Percentiles rank a stretch among this genome's conserved stretches.
Conservation (phyloP, 2,797 vertebrate genomes). For the Danionella dracula region DNA sequence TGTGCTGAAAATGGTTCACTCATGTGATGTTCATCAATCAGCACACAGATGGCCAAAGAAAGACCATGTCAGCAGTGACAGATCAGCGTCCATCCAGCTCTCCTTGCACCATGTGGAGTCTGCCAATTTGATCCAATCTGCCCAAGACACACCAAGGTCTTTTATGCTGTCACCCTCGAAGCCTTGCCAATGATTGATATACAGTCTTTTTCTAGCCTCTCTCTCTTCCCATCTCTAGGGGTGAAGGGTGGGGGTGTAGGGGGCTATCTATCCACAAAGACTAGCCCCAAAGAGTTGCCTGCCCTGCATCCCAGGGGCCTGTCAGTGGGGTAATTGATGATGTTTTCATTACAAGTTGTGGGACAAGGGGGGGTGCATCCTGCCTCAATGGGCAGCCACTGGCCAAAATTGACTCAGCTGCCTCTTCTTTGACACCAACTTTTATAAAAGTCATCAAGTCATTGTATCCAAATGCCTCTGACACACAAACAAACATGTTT, state of each 20-base stretch:
- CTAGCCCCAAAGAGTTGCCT: conserved; percentile 78
- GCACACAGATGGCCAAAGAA: conserved; percentile 70
- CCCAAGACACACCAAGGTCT: conserved; percentile 52
- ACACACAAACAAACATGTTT: conserved; percentile 27
- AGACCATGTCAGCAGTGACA: conserved; percentile 60
- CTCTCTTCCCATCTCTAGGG: conserved; percentile 36
- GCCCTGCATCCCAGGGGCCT: conserved; percentile 74
- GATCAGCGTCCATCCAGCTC: conserved; percentile 54
- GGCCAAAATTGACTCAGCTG: conserved; percentile 79
- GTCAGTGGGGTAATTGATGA: conserved; percentile 87
- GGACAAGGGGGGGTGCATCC: conserved; percentile 66
- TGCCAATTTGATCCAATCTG: conserved; percentile 51
- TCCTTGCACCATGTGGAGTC: conserved; percentile 48
- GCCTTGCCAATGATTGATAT: conserved; percentile 65
- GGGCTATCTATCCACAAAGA: conserved; percentile 70
- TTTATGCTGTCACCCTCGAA: conserved; percentile 56
- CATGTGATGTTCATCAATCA: conserved; percentile 63
- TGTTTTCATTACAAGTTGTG: conserved; percentile 91
- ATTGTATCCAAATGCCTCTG: conserved; percentile 68
- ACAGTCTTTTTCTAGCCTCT: conserved; percentile 50
- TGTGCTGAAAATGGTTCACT: conserved; percentile 24
- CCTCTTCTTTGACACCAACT: conserved; percentile 71
- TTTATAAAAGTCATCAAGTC: conserved; percentile 71
- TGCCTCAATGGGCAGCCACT: conserved; percentile 61
- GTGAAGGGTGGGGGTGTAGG: conserved; percentile 35